A percentile compares a stretch with the other conserved stretches of the same genome.
Evolutionary conservation across 2,888 invertebrate species (phyloP).

Genomic region (Apotomis capreana): DNA sequence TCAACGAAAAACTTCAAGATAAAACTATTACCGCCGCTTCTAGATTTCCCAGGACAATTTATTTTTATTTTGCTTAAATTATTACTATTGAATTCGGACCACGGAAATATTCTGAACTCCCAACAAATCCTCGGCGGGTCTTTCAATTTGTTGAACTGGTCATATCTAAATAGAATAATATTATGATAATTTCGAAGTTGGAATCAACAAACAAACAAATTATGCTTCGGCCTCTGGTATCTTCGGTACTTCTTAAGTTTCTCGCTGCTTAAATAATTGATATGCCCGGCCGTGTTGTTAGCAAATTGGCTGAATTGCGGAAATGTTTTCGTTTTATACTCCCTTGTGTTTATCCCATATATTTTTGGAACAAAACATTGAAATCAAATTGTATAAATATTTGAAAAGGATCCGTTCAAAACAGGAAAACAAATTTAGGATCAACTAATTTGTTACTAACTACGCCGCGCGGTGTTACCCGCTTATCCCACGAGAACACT

Average conservation of each 20-base stretch:
- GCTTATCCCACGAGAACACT: not conserved
- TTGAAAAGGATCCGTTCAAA: no score
- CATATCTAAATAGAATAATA: conserved; percentile 34
- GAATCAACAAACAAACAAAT: conserved; percentile 31
- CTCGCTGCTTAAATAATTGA: conserved; percentile 19
- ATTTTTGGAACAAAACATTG: no score
- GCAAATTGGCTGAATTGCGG: not conserved
- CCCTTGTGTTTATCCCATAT: not conserved
- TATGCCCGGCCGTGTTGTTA: conserved; percentile 8
- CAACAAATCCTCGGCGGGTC: conserved; percentile 7
- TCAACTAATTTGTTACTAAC: not conserved
- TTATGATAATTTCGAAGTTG: conserved; percentile 31
- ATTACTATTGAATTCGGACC: conserved; percentile 5
- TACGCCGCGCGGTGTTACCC: not conserved
- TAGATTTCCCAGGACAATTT: conserved; percentile 18
- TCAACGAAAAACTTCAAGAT: not conserved
- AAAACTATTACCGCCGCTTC: not conserved
- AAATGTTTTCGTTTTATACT: conserved; percentile 7
- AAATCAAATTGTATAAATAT: no score
- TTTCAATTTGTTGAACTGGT: conserved; percentile 8
- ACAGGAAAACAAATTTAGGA: not conserved
- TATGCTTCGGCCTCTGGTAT: conserved; percentile 16
- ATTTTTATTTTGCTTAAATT: conserved; percentile 13
- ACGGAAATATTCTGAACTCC: conserved; percentile 5
- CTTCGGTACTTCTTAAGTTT: conserved; percentile 18